Percentiles rank a stretch among this genome's conserved stretches.
These are phyloP conservation scores for Tipula vernalis DNA, from an alignment of 2,888 invertebrate species.

Conservation along the genomic window DNA sequence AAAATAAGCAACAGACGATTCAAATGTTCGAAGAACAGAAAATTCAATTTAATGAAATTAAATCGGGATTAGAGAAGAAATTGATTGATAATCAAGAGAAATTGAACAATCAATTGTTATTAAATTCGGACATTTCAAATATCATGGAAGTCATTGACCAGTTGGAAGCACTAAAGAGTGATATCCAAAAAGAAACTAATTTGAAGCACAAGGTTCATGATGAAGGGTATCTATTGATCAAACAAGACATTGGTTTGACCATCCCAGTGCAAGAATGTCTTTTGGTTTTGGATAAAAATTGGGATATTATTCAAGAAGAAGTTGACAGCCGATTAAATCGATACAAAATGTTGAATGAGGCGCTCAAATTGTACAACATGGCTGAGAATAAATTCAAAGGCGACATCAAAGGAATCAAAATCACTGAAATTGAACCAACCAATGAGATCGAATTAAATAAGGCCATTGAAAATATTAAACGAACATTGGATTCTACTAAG, in stretches of 20 bases:
- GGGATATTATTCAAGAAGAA: slow-evolving; percentile 64
- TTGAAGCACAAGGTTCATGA: slow-evolving; percentile 61
- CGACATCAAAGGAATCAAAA: slow-evolving; percentile 56
- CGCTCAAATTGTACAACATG: slow-evolving; percentile 63
- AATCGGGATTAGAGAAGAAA: slow-evolving; percentile 54
- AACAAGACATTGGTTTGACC: slow-evolving; percentile 69
- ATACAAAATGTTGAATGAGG: slow-evolving; percentile 56
- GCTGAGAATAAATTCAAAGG: slow-evolving; percentile 55
- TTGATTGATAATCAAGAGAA: slow-evolving; percentile 39
- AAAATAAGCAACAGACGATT: slow-evolving; percentile 51
- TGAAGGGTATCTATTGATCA: slow-evolving; percentile 66
- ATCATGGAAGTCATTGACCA: slow-evolving; percentile 34
- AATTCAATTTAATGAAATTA: slow-evolving; percentile 62
- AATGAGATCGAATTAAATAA: slow-evolving; percentile 61
- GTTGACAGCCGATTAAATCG: slow-evolving; percentile 62
- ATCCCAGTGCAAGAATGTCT: slow-evolving; percentile 68
- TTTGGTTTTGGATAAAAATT: slow-evolving; percentile 63
- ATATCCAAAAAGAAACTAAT: slow-evolving; percentile 43
- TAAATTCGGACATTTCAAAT: slow-evolving; percentile 29
- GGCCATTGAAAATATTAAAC: slow-evolving; percentile 60
- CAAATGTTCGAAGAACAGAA: slow-evolving; percentile 62
- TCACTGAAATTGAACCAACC: slow-evolving; percentile 51
- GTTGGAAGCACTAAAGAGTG: slow-evolving; percentile 42
- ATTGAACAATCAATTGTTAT: slow-evolving; percentile 25
- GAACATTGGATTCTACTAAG: slow-evolving; percentile 59